phyloP scores from a whole-genome alignment of 2,888 invertebrate genomes.

The Andrena flavipes region DNA sequence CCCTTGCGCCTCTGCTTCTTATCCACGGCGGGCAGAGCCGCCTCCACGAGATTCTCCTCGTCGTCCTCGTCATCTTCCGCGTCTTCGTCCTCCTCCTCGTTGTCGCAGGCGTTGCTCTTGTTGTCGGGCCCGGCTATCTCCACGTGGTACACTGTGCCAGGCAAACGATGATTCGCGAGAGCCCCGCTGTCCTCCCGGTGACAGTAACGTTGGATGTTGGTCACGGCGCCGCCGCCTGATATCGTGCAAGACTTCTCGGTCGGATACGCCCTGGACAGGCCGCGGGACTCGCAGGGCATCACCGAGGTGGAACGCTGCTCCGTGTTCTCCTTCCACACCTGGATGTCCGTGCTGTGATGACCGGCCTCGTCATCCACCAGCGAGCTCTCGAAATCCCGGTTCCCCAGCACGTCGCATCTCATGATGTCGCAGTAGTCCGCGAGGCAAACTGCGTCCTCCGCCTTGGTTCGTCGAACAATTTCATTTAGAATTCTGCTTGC shows the following conservation, averaged over 20 bases:
- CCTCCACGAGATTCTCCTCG: conserved; percentile 88
- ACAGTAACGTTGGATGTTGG: conserved; percentile 68
- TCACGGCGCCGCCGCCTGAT: conserved; percentile 55
- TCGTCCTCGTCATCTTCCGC: conserved; percentile 81
- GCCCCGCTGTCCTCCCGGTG: conserved; percentile 59
- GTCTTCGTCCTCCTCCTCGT: conserved; percentile 85
- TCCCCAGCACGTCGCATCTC: conserved; percentile 95
- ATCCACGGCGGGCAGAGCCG: conserved; percentile 88
- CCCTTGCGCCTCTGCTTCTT: conserved; percentile 88
- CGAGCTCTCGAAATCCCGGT: conserved; percentile 88
- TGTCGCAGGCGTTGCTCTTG: conserved; percentile 78
- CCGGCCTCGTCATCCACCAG: conserved; percentile 88
- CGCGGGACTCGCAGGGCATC: conserved; percentile 76
- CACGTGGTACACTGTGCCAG: conserved; percentile 69
- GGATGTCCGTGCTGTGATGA: conserved; percentile 91
- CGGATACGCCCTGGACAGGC: conserved; percentile 69
- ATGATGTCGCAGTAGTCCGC: conserved; percentile 98
- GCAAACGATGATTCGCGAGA: conserved; percentile 62
- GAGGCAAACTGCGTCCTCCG: conserved; percentile 96
- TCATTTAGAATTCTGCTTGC: conserved; percentile 36
- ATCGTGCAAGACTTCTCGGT: conserved; percentile 62
- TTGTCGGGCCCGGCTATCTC: conserved; percentile 83
- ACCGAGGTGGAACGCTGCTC: conserved; percentile 83
- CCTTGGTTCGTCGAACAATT: conserved; percentile 86
- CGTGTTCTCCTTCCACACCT: conserved; percentile 93